phyloP scores from a whole-genome alignment of 2,113 vertebrate genomes.

The Rhagologus leucostigma region DNA sequence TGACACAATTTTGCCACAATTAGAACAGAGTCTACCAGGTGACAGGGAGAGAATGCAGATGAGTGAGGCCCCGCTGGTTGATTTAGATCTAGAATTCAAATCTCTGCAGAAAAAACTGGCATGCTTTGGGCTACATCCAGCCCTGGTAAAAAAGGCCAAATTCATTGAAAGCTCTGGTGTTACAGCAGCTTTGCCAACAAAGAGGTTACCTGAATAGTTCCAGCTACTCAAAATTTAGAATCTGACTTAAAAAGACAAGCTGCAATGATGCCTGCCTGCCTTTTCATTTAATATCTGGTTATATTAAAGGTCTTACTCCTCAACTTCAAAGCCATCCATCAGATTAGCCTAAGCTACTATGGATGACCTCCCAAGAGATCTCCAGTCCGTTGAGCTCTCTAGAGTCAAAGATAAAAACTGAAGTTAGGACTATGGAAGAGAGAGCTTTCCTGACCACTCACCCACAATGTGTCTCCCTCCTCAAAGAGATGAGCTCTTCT shows the following conservation, averaged over 20 bases:
- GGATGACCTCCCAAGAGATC: neutral
- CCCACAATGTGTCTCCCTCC: neutral
- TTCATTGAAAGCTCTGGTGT: neutral
- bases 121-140: neutral
- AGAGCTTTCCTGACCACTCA: neutral
- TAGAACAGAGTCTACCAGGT: neutral
- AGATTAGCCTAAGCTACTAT: neutral
- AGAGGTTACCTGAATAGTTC: neutral
- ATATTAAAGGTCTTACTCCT: neutral
- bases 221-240: neutral
- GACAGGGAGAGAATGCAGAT: neutral
- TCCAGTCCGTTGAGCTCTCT: neutral
- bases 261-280: neutral
- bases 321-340: neutral
- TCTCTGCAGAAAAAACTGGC: neutral
- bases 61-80: accelerated
- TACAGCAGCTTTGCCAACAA: neutral
- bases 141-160: neutral
- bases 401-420: neutral
- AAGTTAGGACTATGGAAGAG: neutral
- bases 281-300: neutral
- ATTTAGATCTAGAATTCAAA: neutral
- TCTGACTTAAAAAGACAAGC: neutral
- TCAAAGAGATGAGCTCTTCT: neutral
- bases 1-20: neutral